Conservation (phyloP, 2,797 vertebrate genomes). For the Propithecus perrieri region DNA sequence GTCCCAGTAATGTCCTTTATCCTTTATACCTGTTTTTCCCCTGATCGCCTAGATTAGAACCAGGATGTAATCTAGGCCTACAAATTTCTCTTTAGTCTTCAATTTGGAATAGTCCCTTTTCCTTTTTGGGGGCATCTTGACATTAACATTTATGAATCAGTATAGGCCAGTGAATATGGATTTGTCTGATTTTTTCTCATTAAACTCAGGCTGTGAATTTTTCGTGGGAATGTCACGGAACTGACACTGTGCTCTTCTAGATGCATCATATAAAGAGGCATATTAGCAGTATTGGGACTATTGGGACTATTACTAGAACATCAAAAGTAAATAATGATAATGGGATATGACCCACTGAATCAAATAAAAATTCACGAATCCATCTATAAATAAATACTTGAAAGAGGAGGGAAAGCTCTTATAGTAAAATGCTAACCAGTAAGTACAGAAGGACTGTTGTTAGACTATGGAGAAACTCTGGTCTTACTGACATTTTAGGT, state of each 20-base stretch:
- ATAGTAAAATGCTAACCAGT: neutral
- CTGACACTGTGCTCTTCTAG: neutral
- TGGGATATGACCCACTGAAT: neutral
- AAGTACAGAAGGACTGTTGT: neutral
- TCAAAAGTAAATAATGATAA: conserved; percentile 28
- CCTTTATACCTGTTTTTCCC: neutral
- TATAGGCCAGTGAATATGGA: neutral
- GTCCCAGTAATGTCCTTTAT: neutral
- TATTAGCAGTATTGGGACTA: too few species aligned
- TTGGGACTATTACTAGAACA: neutral
- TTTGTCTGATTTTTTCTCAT: neutral
- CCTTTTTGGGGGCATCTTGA: neutral
- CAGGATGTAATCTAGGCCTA: neutral
- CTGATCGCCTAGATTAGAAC: neutral
- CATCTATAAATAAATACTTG: neutral
- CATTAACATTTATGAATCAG: neutral
- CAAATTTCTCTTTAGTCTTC: neutral
- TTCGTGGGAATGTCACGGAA: neutral
- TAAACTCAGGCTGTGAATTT: neutral
- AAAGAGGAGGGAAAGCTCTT: neutral
- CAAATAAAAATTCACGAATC: conserved; percentile 3
- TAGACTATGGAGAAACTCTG: neutral
- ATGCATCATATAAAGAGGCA: neutral
- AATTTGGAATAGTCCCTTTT: neutral
- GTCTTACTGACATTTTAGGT: neutral